These are phyloP conservation scores for Megaceryle alcyon DNA, from an alignment of 2,797 vertebrate species.

Conservation along the genomic window DNA sequence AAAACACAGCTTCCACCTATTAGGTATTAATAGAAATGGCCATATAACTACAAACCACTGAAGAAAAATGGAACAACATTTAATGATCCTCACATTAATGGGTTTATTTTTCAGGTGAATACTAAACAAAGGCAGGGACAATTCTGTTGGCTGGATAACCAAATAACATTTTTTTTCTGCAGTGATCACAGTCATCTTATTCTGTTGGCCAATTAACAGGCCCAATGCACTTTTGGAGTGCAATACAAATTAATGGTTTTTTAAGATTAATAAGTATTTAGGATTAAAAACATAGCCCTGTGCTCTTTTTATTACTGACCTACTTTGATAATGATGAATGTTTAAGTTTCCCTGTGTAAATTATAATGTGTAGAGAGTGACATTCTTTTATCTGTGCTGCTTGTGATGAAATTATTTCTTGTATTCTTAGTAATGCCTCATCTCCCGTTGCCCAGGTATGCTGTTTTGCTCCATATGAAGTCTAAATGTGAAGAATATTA, in stretches of 20 bases:
- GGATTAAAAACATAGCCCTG: background rate
- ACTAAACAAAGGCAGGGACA: background rate
- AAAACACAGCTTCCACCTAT: background rate
- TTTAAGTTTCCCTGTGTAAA: background rate
- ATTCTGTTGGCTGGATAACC: background rate
- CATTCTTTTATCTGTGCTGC: background rate
- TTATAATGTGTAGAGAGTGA: background rate
- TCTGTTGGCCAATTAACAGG: background rate
- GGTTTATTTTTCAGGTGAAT: background rate
- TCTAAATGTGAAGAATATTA: background rate
- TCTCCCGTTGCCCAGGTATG: background rate
- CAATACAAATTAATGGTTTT: background rate
- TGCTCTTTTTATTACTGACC: background rate
- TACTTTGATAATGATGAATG: background rate
- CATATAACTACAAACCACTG: background rate
- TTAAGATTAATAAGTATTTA: background rate
- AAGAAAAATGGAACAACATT: background rate
- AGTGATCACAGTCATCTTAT: accelerated
- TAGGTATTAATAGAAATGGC: background rate
- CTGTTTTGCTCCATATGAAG: background rate
- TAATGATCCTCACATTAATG: background rate
- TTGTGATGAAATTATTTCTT: background rate
- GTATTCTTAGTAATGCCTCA: background rate
- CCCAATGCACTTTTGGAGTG: background rate
- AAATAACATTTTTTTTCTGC: background rate